Evolutionary conservation across 2,888 invertebrate species (phyloP).

Genomic region (Pristionchus fissidentatus): DNA sequence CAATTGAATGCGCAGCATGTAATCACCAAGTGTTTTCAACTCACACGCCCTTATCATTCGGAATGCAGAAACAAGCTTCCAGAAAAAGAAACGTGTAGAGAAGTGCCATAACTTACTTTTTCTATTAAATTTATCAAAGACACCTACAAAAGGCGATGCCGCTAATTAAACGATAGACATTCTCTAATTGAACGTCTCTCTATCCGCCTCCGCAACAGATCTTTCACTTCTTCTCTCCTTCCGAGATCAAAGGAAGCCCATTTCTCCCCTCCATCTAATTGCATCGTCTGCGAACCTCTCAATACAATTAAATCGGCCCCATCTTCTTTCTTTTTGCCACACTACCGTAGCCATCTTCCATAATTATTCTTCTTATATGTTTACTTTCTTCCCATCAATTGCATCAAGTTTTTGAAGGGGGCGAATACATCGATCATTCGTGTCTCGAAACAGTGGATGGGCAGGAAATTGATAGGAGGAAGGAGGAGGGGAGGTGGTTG

Average conservation of each 20-base stretch:
- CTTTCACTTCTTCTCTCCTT: background rate
- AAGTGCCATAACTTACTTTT: no score
- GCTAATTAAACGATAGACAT: no score
- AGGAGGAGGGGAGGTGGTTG: background rate
- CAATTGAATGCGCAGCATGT: no score
- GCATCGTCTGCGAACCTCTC: background rate
- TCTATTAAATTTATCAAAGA: no score
- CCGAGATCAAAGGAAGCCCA: conserved; percentile 37
- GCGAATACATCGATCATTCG: no score
- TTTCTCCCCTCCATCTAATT: background rate
- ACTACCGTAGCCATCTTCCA: background rate
- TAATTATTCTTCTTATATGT: background rate
- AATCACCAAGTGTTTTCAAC: no score
- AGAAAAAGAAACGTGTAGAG: no score
- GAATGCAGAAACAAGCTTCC: no score
- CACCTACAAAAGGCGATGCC: no score
- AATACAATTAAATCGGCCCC: background rate
- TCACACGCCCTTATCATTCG: no score
- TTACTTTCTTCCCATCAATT: background rate
- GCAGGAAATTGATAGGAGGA: background rate
- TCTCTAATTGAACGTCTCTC: no score
- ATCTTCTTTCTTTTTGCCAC: background rate
- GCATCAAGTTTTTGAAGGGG: background rate
- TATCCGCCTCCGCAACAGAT: background rate
- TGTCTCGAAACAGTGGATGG: background rate